Percentiles rank a stretch among this genome's conserved stretches.
Evolutionary conservation across 2,888 invertebrate genomes (phyloP).

Genomic region (Tridacna crocea): DNA sequence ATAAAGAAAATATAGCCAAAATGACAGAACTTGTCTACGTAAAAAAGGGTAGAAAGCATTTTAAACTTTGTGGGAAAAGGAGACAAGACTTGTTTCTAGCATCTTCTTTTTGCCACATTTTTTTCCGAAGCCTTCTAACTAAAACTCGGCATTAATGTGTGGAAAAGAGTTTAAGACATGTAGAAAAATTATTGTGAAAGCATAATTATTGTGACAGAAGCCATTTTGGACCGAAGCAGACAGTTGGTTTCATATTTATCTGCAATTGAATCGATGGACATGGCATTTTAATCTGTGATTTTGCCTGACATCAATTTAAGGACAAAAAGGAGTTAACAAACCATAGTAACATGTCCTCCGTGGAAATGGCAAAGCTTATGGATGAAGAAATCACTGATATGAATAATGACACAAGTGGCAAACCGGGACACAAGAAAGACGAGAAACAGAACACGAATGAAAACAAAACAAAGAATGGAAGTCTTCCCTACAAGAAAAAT

Average conservation of each 20-base stretch:
- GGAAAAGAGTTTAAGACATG: too few relatives aligned
- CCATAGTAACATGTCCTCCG: slow-evolving; percentile 14
- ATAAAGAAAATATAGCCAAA: too few relatives aligned
- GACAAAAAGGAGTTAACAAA: slow-evolving; percentile 4
- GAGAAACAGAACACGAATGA: background rate
- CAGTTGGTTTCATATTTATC: too few relatives aligned
- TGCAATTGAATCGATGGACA: too few relatives aligned
- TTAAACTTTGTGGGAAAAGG: slow-evolving; percentile 1
- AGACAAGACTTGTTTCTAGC: background rate
- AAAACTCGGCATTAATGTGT: background rate
- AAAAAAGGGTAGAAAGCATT: too few relatives aligned
- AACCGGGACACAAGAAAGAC: background rate
- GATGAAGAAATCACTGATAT: slow-evolving; percentile 12
- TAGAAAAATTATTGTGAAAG: too few relatives aligned
- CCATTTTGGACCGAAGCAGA: too few relatives aligned
- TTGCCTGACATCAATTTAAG: background rate
- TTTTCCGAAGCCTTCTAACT: background rate
- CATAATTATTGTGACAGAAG: too few relatives aligned
- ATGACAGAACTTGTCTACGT: too few relatives aligned
- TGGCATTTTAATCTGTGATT: background rate
- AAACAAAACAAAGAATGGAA: slow-evolving; percentile 7
- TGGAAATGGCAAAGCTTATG: slow-evolving; percentile 1
- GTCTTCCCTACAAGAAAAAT: background rate
- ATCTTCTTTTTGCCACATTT: background rate
- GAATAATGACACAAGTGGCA: background rate